Evolutionary conservation across 2,888 invertebrate genomes (phyloP), one percentile per base, ranked within the genome.

Genomic region (Drosophila lutescens): DNA sequence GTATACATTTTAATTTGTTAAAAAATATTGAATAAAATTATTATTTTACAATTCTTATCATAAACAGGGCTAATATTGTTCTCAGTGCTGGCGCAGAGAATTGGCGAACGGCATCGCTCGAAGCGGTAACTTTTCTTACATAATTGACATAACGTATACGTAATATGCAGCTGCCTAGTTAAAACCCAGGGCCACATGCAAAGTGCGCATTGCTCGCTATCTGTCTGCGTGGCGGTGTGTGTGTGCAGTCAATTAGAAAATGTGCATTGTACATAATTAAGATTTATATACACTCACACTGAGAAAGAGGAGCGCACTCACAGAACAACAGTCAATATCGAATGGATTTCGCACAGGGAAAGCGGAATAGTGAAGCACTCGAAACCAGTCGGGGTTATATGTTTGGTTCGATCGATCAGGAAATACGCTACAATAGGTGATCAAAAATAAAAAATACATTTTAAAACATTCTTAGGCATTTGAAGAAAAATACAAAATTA

Each of bases 261-360:
- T 86, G 77, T 84, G 82, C 87, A 83, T 86, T 84, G 84, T 79
- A 86, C 82, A 83, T 83, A 83, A 83, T 86, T 86, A 83, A 86
- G 82, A 83, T 83, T 86, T 83, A 83, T 84, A 86, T 74, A 74
- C 78, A 85, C 78, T 36, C 69, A 72, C 26, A 49, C 71, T 40
- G 57, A 53, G 57, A 67, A 69, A 38, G 57, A 43, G 55, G 41
- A 54, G 43, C 38, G 47, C 60, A 68, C 26, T 34, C 50, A 55
- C 65, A 61, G 66, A 76, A 70, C 47, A 47, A 44, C 56, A 71
- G 63, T 71, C 72, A 63, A 72, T 71, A 72, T 46, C 62, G 51
- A 46, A 71, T 71, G 55, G 55, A 44, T 51, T 62, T 56, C 41
- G 51, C 62, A 62, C 17, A 38, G 72, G 30, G 30, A 55, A 34